Conservation (phyloP, 1,140 invertebrate species). For the Stegodyphus dumicola region DNA sequence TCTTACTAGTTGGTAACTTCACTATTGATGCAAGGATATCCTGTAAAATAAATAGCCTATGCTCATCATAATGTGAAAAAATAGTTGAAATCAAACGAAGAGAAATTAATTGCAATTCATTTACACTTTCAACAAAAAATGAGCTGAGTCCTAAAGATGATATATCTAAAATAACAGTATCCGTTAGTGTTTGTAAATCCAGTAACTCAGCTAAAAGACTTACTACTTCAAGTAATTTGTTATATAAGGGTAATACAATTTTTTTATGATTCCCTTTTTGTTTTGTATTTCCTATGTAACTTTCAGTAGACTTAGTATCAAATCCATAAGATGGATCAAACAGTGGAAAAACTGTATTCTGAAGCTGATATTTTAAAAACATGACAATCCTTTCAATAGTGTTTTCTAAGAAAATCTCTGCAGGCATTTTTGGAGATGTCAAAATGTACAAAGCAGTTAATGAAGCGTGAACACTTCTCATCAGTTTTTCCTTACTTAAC, state of each 20-base stretch:
- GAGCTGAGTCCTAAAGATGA: slow-evolving; percentile 94
- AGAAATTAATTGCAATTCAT: slow-evolving; percentile 94
- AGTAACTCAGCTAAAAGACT: slow-evolving; percentile 89
- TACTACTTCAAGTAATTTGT: slow-evolving; percentile 91
- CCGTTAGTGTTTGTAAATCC: slow-evolving; percentile 89
- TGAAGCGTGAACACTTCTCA: slow-evolving; percentile 88
- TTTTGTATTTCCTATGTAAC: slow-evolving; percentile 71
- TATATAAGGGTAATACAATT: slow-evolving; percentile 86
- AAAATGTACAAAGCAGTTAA: slow-evolving; percentile 89
- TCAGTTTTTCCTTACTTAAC: slow-evolving; percentile 87
- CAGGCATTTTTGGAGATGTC: slow-evolving; percentile 94
- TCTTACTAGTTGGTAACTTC: slow-evolving; percentile 93
- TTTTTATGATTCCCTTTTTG: slow-evolving; percentile 78
- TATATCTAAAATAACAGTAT: slow-evolving; percentile 81
- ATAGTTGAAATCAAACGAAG: slow-evolving; percentile 95
- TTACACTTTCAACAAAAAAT: slow-evolving; percentile 98
- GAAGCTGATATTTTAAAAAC: slow-evolving; percentile 95
- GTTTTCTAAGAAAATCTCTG: slow-evolving; percentile 93
- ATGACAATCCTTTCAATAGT: slow-evolving; percentile 95
- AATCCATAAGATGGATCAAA: slow-evolving; percentile 96
- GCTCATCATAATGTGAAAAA: slow-evolving; percentile 95
- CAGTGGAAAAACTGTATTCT: slow-evolving; percentile 96
- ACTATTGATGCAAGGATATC: slow-evolving; percentile 99
- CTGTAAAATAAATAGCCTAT: slow-evolving; percentile 90
- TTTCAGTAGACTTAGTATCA: slow-evolving; percentile 73